Base-by-base conservation (phyloP, 2,797 vertebrate species). In the Cossypha heuglini region DNA sequence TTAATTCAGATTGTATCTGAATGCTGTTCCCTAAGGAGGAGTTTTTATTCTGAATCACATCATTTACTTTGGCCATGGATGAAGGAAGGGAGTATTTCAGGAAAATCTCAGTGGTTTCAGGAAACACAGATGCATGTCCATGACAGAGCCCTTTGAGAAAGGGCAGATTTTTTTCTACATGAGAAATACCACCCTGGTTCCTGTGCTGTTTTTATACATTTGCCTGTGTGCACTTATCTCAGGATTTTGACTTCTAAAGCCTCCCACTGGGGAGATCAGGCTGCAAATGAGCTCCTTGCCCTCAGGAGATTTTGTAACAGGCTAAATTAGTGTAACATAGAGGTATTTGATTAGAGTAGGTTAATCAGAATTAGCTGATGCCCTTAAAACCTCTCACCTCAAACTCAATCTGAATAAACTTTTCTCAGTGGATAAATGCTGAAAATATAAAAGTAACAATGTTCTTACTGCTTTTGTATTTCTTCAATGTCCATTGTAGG, bases 401-500 rank as follows among this genome's bases (percentile, higher is more conserved):
- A 45, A 59, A 45, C n/a, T 68, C 69, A 48, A 54, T 51, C 22
- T 29, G 38, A 86, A 54, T 58, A 88, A 80, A 38, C 0, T n/a
- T 80, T 67, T 9, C 15, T 72, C 28, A 21, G 14, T 28, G 21
- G n/a, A 26, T 37, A 68, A 82, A 38, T 10, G 9, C n/a, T 31
- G 6, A 77, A 86, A 85, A 82, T 26, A n/a, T 66, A 17, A 71
- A 85, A 46, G 2, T 40, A 69, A 29, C 2, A 12, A 20, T 18
- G 46, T 49, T 42, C 17, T 59, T 45, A 25, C 6, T 29, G 4
- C 5, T 49, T 91, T 75, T 63, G 6, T 62, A 26, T 75, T 63
- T n/a, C 18, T 87, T 76, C 37, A 16, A 79, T 78, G 12, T 35
- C 26, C 11, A 24, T 55, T 42, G 0, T 69, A 99, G 99, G 99